Percentiles rank a stretch among this genome's conserved stretches.
These are phyloP conservation scores for Lytechinus pictus DNA, from an alignment of 35 echinoderm and acorn worm genomes.

Conservation along the genomic window DNA sequence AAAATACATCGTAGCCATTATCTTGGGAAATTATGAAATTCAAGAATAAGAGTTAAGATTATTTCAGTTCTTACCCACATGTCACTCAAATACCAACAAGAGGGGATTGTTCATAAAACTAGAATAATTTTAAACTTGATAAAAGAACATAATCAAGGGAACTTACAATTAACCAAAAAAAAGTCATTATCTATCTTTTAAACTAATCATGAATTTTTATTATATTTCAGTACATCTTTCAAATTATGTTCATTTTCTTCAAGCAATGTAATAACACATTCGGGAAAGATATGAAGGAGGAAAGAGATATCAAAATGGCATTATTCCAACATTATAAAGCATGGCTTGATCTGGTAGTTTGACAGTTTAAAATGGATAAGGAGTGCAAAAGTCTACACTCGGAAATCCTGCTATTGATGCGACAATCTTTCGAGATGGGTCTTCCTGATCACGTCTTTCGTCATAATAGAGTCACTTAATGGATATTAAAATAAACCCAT, in stretches of 20 bases:
- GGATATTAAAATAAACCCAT: conserved; percentile 6
- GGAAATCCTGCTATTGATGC: conserved; percentile 46
- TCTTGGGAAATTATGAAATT: not conserved
- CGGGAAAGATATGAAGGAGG: not conserved
- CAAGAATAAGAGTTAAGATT: not conserved
- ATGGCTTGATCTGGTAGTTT: not conserved
- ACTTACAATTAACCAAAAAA: too few species aligned
- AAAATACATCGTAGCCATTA: not conserved
- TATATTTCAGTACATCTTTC: not conserved
- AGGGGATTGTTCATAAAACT: not conserved
- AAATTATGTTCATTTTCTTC: not conserved
- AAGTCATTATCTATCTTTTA: too few species aligned
- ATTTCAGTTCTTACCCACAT: not conserved
- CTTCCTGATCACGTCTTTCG: conserved; percentile 24
- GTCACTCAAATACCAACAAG: not conserved
- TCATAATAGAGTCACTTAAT: not conserved
- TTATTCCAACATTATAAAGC: not conserved
- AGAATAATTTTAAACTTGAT: too few species aligned
- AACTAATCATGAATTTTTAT: not conserved
- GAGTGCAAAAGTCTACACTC: not conserved
- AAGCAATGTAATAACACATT: not conserved
- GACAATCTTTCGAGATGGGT: conserved; percentile 20
- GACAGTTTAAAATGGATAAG: conserved; percentile 5
- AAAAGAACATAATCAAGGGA: too few species aligned
- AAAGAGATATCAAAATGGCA: not conserved